Evolutionary conservation across 2,888 invertebrate genomes (phyloP).

Genomic region (Athalia cordata): DNA sequence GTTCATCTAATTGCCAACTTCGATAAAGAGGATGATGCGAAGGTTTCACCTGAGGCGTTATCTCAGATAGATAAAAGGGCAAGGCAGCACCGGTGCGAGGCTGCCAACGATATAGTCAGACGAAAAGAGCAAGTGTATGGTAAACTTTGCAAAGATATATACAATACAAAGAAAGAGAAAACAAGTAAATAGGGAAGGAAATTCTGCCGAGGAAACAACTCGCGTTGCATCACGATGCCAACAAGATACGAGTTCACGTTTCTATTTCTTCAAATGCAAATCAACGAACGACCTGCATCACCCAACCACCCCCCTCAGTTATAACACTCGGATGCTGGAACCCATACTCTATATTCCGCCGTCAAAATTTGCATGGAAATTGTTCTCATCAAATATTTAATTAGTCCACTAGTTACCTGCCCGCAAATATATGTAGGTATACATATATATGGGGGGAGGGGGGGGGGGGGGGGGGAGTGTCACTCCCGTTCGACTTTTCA

Average conservation of each 20-base stretch:
- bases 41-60: conserved; percentile 42
- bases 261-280: conserved; percentile 44
- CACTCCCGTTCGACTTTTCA: conserved; percentile 16
- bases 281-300: conserved; percentile 6
- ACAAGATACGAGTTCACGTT: conserved; percentile 19
- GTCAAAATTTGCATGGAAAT: conserved; percentile 43
- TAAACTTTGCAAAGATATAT: neutral
- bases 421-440: neutral
- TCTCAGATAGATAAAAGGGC: conserved; percentile 31
- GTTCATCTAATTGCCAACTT: conserved; percentile 46
- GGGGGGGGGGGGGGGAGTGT: neutral
- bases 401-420: conserved; percentile 40
- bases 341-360: neutral
- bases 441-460: neutral
- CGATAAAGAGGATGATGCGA: conserved; percentile 45
- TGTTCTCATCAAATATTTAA: conserved; percentile 45
- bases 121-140: neutral
- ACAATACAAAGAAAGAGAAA: neutral
- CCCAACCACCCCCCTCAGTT: conserved; percentile 3
- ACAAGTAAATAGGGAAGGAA: neutral
- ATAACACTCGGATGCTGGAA: neutral
- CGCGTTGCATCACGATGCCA: neutral
- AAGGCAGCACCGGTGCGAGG: conserved; percentile 9
- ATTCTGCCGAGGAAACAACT: neutral
- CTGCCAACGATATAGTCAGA: neutral